Percentiles rank a stretch among this genome's conserved stretches.
These are phyloP conservation scores for Chiloscyllium punctatum DNA, from an alignment of 2,797 vertebrate species.

Conservation along the genomic window DNA sequence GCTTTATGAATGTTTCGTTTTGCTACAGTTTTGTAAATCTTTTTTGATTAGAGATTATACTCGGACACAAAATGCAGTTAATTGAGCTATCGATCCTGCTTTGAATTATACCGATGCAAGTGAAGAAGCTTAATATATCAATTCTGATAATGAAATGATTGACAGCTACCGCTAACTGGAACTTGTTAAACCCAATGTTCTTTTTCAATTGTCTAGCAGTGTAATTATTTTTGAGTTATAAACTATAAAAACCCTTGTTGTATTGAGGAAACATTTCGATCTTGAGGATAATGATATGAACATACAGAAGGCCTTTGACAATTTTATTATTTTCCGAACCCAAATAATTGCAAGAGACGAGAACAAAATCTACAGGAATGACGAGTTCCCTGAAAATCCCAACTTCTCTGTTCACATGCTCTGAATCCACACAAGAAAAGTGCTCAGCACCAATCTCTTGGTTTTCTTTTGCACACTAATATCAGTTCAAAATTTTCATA, in stretches of 20 bases:
- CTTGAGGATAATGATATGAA: neutral
- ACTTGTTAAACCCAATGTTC: neutral
- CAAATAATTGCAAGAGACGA: neutral
- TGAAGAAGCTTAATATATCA: neutral
- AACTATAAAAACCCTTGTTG: neutral
- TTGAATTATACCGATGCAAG: neutral
- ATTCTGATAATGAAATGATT: neutral
- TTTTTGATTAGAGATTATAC: neutral
- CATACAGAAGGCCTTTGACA: neutral
- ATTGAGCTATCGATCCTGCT: neutral
- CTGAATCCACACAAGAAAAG: neutral
- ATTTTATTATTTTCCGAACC: neutral
- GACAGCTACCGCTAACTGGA: neutral
- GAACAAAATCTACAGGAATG: neutral
- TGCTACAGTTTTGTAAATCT: neutral
- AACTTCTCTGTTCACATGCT: neutral
- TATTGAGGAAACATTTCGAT: neutral
- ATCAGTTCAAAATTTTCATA: conserved; percentile 7
- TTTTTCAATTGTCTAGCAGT: neutral
- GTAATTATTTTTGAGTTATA: neutral
- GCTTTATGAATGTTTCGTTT: neutral
- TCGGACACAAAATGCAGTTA: neutral
- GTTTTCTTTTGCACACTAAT: neutral
- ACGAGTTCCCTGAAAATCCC: neutral
- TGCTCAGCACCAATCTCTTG: neutral